Percentiles rank a stretch among this genome's conserved stretches.
Evolutionary conservation across 2,113 vertebrate species (phyloP).

Genomic region (Myotis brandtii): DNA sequence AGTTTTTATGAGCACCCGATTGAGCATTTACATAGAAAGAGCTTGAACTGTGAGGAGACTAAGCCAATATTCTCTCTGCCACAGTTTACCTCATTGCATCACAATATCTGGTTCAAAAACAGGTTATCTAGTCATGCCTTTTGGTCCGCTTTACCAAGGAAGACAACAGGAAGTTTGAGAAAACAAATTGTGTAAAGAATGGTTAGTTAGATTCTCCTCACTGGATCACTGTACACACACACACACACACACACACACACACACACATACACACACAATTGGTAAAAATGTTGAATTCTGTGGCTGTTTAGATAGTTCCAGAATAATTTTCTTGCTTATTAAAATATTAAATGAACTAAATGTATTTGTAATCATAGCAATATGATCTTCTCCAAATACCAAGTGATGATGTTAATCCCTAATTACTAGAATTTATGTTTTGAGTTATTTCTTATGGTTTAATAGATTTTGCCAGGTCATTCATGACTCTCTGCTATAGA

Average conservation of each 20-base stretch:
- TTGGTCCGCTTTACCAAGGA: background rate
- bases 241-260: background rate
- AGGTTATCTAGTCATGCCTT: background rate
- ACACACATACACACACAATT: background rate
- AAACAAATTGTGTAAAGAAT: background rate
- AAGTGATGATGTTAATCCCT: background rate
- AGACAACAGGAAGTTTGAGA: background rate
- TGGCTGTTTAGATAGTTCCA: background rate
- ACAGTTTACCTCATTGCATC: background rate
- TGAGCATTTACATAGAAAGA: conserved; percentile 69
- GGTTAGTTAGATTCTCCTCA: background rate
- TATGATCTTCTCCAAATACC: conserved; percentile 8
- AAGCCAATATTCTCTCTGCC: conserved; percentile 8
- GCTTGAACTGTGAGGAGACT: conserved; percentile 45
- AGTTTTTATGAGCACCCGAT: conserved; percentile 73
- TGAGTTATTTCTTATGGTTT: background rate
- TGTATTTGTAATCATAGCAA: conserved; percentile 29
- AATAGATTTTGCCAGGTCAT: background rate
- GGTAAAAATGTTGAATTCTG: background rate
- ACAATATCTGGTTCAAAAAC: background rate
- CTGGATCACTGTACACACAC: background rate
- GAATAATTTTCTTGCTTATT: conserved; percentile 19
- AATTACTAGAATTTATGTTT: background rate
- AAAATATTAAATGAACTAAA: conserved; percentile 20
- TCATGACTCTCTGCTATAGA: background rate